Base-by-base conservation (phyloP, 2,888 invertebrate species). In the Apoderus coryli region DNA sequence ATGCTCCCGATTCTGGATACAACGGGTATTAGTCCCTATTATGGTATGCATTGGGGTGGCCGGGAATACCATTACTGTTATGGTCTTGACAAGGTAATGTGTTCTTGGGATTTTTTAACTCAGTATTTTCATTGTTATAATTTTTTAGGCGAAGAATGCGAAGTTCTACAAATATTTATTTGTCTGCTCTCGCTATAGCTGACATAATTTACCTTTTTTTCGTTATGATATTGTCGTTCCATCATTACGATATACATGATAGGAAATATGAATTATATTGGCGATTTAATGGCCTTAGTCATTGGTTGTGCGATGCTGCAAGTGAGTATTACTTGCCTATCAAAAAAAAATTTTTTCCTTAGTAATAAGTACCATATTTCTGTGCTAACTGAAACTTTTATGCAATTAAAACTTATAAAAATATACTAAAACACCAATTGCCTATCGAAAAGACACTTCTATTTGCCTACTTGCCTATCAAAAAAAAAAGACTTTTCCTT, bases 141-240 rank as follows among this genome's bases (percentile, higher is more conserved):
- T 33, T 11, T 52, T 52, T 32, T 45, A 67, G 67, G 40, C 63
- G 71, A 40, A 67, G 76, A 28, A 80, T 80, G 78, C 60, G 74
- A 46, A 71, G 74, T 38, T 76, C 78, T 22, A 80, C 79, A 34
- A 79, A 80, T 56, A 66, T 69, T 35, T 81, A 80, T 56, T 59
- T 81, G 40, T 72, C 76, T 31, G 76, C 76, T 1, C 56, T 81
- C 41, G 79, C 79, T 25, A 61, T 73, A 35, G 73, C 75, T 33
- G 80, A 81, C 48, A 63, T 76, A 35, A 59, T 77, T 34, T 76
- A 76, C 56, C 60, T 80, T 33, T 55, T 76, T 27, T 71, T 73
- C 49, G 67, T 66, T 23, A 63, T 78, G 43, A 54, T 72, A 22
- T 57, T 79, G 32, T 71, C 72, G 2, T 57, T 75, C 32, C 57